A percentile compares a stretch with the other conserved stretches of the same genome.
Conservation (phyloP, 2,113 vertebrate species). For the Paracyprichromis sp. region DNA sequence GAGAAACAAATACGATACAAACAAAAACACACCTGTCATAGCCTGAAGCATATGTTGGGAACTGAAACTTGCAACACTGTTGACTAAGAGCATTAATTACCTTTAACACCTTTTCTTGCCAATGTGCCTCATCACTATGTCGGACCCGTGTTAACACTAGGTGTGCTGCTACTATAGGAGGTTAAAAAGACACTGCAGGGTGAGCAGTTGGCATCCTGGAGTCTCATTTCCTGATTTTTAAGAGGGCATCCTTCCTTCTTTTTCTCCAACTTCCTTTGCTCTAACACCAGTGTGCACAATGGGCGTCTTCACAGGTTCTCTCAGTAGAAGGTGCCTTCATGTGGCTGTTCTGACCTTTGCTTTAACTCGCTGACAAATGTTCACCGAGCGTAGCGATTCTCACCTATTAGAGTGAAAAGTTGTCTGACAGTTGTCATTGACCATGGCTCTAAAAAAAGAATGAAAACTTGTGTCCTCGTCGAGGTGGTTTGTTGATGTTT, state of each 20-base stretch:
- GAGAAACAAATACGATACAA: constrained; percentile 2
- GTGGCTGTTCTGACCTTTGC: constrained; percentile 15
- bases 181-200: neutral
- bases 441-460: constrained; percentile 36
- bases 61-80: constrained; percentile 1
- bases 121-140: constrained; percentile 50
- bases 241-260: constrained; percentile 61
- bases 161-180: neutral
- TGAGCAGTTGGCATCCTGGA: constrained; percentile 58
- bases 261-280: constrained; percentile 53
- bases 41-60: constrained; percentile 14
- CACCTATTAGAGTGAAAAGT: neutral
- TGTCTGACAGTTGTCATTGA: neutral
- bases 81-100: neutral
- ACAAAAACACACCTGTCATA: constrained; percentile 13
- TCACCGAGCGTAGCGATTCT: neutral
- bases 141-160: neutral
- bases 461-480: neutral
- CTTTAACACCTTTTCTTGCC: neutral
- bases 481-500: constrained; percentile 20
- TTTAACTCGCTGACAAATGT: constrained; percentile 52
- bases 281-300: constrained; percentile 40
- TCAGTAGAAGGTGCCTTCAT: neutral
- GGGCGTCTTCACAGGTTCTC: constrained; percentile 13
- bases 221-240: constrained; percentile 67